These are phyloP conservation scores for Sebastes fasciatus DNA, from an alignment of 2,113 vertebrate genomes.

Conservation along the genomic window DNA sequence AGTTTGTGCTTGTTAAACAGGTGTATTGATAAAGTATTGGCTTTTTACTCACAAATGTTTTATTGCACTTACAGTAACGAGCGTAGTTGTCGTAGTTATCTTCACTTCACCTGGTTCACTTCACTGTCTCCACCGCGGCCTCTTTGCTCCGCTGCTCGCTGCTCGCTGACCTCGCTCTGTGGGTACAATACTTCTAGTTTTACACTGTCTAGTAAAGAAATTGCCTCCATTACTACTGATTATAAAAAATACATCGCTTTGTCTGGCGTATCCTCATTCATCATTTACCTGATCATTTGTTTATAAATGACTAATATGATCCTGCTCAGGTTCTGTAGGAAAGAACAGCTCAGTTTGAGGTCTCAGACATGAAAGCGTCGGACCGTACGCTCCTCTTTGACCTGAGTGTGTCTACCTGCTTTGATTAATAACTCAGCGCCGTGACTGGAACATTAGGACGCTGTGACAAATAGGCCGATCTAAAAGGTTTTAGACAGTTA, in stretches of 20 bases:
- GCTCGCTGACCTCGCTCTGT: too few relatives aligned
- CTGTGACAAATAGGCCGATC: slow-evolving; percentile 67
- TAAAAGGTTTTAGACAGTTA: slow-evolving; percentile 81
- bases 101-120: too few relatives aligned
- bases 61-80: too few relatives aligned
- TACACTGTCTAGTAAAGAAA: neutral
- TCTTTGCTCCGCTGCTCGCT: too few relatives aligned
- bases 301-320: neutral
- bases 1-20: too few relatives aligned
- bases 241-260: slow-evolving; percentile 1
- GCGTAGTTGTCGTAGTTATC: too few relatives aligned
- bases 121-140: too few relatives aligned
- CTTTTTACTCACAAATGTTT: too few relatives aligned
- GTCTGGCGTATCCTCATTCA: neutral
- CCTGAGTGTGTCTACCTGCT: slow-evolving; percentile 52
- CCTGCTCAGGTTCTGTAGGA: neutral
- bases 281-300: neutral
- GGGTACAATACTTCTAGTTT: too few relatives aligned
- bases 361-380: slow-evolving; percentile 33
- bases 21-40: too few relatives aligned
- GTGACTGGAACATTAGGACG: slow-evolving; percentile 41
- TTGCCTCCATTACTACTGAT: neutral
- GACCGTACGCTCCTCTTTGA: slow-evolving; percentile 38
- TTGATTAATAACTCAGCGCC: slow-evolving; percentile 53
- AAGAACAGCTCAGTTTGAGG: slow-evolving; percentile 38